Evolutionary conservation across 1,140 invertebrate species (phyloP), one percentile per base, ranked within the genome.

Genomic region (Babylonia areolata): DNA sequence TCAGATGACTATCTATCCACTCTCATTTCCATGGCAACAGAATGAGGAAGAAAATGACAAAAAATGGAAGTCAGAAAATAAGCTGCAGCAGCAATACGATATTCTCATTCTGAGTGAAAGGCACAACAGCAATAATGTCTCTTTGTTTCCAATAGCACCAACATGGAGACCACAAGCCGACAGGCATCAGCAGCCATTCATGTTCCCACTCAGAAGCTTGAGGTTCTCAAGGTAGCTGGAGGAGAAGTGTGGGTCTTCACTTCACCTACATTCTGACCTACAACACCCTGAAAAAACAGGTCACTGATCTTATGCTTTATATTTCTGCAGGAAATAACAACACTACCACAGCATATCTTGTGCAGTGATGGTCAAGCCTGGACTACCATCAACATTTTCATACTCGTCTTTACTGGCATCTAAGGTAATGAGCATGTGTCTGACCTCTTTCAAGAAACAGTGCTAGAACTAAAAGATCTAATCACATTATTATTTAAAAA

Each of bases 11-110:
- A 64, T 64, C 28, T 64, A 64, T 6, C 28, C 58, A 2, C 6
- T 73, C 71, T 77, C 33, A 28, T 28, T 0, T 77, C 39, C 75
- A 40, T 40, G 75, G 75, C 75, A 39, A 77, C 75, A 77, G 75
- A 28, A 39, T 37, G 35, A 28, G 75, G 75, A 64, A 64, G 58
- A 2, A 64, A 77, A 37, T 40, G 6, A 77, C 33, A 77, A 77
- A 40, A 77, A 40, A 40, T 77, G 17, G 35, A 37, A 28, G 37
- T 77, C 75, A 40, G 75, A 77, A 77, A 77, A 77, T 77, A 77
- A 77, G 75, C 75, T 17, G 75, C 75, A 40, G 75, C 37, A 73
- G 71, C 71, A 73, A 37, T 37, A 73, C 37, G 31, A 40, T 28
- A 17, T 17, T 39, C 39, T 28, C 35, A 40, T 77, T 39, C 37